Base-by-base conservation (phyloP, 92 coral and sea anemone species). In the Bergia puertoricense region DNA sequence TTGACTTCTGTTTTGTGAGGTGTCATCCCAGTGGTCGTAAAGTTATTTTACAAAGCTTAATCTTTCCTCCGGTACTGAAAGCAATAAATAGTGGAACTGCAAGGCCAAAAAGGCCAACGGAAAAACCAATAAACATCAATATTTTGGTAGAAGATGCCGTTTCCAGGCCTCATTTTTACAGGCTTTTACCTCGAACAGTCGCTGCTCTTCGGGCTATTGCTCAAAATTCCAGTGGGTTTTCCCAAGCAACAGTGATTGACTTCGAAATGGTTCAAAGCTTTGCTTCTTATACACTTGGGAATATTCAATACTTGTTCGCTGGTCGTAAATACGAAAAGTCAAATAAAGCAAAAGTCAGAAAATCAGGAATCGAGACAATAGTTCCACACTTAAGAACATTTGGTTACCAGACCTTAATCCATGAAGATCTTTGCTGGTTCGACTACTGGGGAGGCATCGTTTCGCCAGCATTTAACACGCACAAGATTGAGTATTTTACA, bases 381-480 rank as follows among this genome's bases (percentile, higher is more conserved):
- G 67, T 90, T 37, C 81, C 77, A 56, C 44, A 72, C 23, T 92
- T 91, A 67, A 91, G 85, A 85, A 88, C 81, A 14, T 81, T 83
- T 69, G 98, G 96, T 37, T 95, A 96, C 79, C 95, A 93, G 73
- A 91, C 96, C 6, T 88, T 96, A 41, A 82, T 93, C 59, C 99
- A 96, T 20, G 99, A 96, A 88, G 99, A 96, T 74, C 87, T 92
- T 41, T 96, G 99, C 66, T 96, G 98, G 94, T 96, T 85, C 84
- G 99, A 95, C 59, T 45, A 65, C 38, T 95, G 98, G 96, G 98
- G 98, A 0, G 85, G 93, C 50, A 66, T 92, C 54, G 88, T 92
- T 41, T 94, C 95, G 20, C 94, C 96, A 66, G 76, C 80, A 67
- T 93, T 92, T 50, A 92, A 93, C 48, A 77, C 78, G 83, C 86